Percentiles rank a stretch among this genome's conserved stretches.
Evolutionary conservation across 2,797 vertebrate genomes (phyloP).

Genomic region (Siniperca scherzeri): DNA sequence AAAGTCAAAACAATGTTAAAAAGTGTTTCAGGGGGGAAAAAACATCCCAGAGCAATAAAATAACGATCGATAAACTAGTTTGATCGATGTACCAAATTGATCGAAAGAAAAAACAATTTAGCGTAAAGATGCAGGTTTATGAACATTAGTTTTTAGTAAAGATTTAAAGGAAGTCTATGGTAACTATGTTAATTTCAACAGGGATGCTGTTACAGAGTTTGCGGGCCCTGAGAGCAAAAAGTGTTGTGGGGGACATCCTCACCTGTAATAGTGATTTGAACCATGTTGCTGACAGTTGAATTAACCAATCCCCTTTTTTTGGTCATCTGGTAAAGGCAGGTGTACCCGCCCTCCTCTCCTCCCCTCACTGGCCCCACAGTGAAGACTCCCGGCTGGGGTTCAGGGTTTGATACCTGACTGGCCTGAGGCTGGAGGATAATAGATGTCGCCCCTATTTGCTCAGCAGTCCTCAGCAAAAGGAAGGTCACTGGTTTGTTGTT

Average conservation of each 20-base stretch:
- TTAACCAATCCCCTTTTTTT: slow-evolving; percentile 50
- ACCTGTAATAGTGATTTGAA: slow-evolving; percentile 77
- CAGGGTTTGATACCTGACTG: slow-evolving; percentile 35
- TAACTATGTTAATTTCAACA: not conserved
- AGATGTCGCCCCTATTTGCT: slow-evolving; percentile 5
- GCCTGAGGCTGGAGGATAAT: slow-evolving; percentile 24
- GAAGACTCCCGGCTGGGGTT: slow-evolving; percentile 64
- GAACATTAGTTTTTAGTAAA: not conserved
- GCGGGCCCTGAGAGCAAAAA: not conserved
- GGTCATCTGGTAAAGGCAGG: slow-evolving; percentile 79
- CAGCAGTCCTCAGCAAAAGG: slow-evolving; percentile 64
- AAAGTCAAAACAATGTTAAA: not conserved
- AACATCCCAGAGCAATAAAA: not conserved
- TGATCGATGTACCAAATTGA: not conserved
- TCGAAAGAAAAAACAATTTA: not conserved
- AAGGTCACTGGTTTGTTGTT: slow-evolving; percentile 55
- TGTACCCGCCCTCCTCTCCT: slow-evolving; percentile 75
- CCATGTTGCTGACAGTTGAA: slow-evolving; percentile 75
- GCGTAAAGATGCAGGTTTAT: not conserved
- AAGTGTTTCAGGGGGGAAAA: not conserved
- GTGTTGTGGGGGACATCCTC: not conserved
- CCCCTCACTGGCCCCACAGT: slow-evolving; percentile 70
- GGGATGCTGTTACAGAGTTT: no score
- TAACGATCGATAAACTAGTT: not conserved
- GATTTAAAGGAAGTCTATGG: not conserved